Conservation (phyloP, 2,113 vertebrate species). For the Jacana jacana region DNA sequence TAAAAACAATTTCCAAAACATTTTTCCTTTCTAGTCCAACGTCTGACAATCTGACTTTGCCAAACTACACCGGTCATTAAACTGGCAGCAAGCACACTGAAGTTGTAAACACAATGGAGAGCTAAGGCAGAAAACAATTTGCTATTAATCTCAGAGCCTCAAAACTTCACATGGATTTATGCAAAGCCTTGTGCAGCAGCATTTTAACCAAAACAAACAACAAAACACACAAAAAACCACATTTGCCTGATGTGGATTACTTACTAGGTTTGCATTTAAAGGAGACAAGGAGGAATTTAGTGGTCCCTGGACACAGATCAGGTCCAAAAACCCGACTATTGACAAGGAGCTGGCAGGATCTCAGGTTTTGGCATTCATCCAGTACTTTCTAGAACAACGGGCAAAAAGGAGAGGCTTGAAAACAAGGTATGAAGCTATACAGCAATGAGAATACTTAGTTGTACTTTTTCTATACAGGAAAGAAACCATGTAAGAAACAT, state of each 20-base stretch:
- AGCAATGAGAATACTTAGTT: background rate
- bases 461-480: background rate
- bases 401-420: slow-evolving; percentile 74
- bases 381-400: slow-evolving; percentile 88
- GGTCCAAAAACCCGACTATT: slow-evolving; percentile 92
- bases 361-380: slow-evolving; percentile 93
- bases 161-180: background rate
- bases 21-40: background rate
- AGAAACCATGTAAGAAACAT: background rate
- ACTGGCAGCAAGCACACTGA: background rate
- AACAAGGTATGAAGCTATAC: slow-evolving; percentile 20
- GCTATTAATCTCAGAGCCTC: background rate
- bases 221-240: background rate
- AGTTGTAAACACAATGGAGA: background rate
- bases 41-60: background rate
- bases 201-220: slow-evolving; percentile 28
- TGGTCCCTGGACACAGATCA: slow-evolving; percentile 91
- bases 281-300: slow-evolving; percentile 93
- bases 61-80: background rate
- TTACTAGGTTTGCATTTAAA: slow-evolving; percentile 98
- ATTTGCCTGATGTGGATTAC: slow-evolving; percentile 66
- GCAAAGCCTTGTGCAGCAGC: background rate
- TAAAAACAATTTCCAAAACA: background rate
- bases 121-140: background rate
- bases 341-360: slow-evolving; percentile 90